These are phyloP conservation scores for Sebastes matsubarae DNA, from an alignment of 2,797 vertebrate species.

Conservation along the genomic window DNA sequence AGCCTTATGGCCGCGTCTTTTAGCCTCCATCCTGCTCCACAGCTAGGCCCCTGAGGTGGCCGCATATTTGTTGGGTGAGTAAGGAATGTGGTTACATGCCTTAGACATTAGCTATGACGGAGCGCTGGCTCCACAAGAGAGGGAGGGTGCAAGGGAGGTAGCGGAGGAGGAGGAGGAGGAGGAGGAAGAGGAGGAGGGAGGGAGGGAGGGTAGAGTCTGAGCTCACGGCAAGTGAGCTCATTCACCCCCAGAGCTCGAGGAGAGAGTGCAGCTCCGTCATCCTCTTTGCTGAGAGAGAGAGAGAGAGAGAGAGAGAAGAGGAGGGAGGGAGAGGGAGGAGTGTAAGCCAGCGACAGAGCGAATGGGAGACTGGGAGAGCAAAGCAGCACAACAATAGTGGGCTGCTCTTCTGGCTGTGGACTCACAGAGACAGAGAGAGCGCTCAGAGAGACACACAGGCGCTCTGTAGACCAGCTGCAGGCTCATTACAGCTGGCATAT, in stretches of 20 bases:
- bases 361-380: constrained; percentile 70
- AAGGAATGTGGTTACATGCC: constrained; percentile 95
- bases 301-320: constrained; percentile 39
- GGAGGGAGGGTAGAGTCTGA: constrained; percentile 66
- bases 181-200: constrained; percentile 3
- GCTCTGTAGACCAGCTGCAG: constrained; percentile 69
- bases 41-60: constrained; percentile 82
- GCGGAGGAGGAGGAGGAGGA: constrained; percentile 34
- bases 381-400: constrained; percentile 85
- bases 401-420: constrained; percentile 79
- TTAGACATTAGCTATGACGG: constrained; percentile 91
- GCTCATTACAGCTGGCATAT: constrained; percentile 60
- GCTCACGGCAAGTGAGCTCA: constrained; percentile 88
- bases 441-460: constrained; percentile 68
- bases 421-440: constrained; percentile 75
- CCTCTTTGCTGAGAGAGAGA: constrained; percentile 60
- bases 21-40: constrained; percentile 48
- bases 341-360: constrained; percentile 53
- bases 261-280: constrained; percentile 73
- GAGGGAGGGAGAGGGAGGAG: constrained; percentile 71
- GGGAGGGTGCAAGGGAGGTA: constrained; percentile 67
- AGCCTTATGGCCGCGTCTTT: constrained; percentile 24
- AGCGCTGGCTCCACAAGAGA: constrained; percentile 80
- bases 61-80: constrained; percentile 92
- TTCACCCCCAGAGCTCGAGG: constrained; percentile 76